phyloP scores from a whole-genome alignment of 2,113 vertebrate species.

The Peromyscus polionotus region DNA sequence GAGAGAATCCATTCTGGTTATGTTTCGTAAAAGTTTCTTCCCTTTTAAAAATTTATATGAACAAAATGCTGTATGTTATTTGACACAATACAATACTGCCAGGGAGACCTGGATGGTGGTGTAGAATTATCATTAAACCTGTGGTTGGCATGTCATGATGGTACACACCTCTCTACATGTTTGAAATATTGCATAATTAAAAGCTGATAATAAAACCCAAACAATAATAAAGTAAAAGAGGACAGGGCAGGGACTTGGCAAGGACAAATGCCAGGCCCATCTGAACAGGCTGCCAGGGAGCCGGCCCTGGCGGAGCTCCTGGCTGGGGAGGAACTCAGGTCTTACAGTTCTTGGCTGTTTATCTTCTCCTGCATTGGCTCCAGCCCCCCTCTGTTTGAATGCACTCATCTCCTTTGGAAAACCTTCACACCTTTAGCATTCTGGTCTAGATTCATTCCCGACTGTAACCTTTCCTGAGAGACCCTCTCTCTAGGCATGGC shows the following conservation, averaged over 20 bases:
- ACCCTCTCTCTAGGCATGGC: rapidly evolving
- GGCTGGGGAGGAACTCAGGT: background rate
- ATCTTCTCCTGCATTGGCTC: conserved; percentile 6
- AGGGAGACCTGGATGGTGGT: background rate
- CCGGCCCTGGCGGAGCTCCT: background rate
- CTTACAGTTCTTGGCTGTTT: conserved; percentile 14
- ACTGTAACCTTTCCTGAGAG: background rate
- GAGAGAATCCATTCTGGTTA: background rate
- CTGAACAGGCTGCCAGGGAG: background rate
- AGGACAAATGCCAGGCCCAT: background rate
- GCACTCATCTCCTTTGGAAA: background rate
- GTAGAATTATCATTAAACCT: background rate
- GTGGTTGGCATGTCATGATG: background rate
- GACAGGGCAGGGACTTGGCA: background rate
- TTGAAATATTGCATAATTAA: conserved; percentile 38
- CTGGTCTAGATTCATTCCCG: background rate
- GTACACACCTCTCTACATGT: background rate
- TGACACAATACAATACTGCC: background rate
- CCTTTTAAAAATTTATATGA: background rate
- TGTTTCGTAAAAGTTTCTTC: background rate
- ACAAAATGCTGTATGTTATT: background rate
- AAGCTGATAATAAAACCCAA: conserved; percentile 53
- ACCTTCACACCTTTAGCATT: conserved; percentile 16
- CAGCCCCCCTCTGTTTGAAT: conserved; percentile 33
- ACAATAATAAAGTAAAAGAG: conserved; percentile 30